phyloP scores from a whole-genome alignment of 2,888 invertebrate genomes.

The Arctia plantaginis region DNA sequence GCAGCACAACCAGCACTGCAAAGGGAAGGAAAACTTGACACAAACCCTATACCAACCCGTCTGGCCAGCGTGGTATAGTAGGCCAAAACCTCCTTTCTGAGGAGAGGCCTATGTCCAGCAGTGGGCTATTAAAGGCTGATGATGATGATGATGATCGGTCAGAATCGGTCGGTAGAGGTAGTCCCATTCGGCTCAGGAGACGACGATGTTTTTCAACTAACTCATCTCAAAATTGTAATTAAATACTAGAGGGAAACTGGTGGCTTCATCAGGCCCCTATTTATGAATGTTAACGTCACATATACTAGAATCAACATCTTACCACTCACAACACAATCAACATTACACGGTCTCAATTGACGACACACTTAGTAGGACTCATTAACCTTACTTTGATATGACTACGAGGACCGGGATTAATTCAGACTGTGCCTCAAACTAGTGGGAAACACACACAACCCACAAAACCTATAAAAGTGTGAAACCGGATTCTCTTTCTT shows the following conservation, averaged over 20 bases:
- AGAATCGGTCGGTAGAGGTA: too few species aligned
- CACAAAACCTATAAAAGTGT: background rate
- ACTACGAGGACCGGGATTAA: constrained; percentile 7
- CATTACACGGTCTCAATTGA: constrained; percentile 24
- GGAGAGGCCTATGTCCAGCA: too few species aligned
- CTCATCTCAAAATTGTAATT: background rate
- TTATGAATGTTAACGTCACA: background rate
- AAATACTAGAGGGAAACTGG: accelerated
- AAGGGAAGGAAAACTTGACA: too few species aligned
- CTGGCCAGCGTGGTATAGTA: too few species aligned
- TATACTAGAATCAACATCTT: background rate
- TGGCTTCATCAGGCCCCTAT: background rate
- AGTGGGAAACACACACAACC: background rate
- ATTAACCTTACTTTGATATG: constrained; percentile 16
- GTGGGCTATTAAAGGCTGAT: too few species aligned
- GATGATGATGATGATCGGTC: too few species aligned
- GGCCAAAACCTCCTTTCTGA: too few species aligned
- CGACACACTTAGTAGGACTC: constrained; percentile 15
- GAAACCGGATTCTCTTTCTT: background rate
- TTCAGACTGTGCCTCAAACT: background rate
- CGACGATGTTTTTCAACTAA: too few species aligned
- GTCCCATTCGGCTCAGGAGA: too few species aligned
- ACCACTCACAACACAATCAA: constrained; percentile 9
- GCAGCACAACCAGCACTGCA: too few species aligned
- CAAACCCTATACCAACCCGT: too few species aligned